Evolutionary conservation across 2,888 invertebrate genomes (phyloP).

Genomic region (Aquatica leii): DNA sequence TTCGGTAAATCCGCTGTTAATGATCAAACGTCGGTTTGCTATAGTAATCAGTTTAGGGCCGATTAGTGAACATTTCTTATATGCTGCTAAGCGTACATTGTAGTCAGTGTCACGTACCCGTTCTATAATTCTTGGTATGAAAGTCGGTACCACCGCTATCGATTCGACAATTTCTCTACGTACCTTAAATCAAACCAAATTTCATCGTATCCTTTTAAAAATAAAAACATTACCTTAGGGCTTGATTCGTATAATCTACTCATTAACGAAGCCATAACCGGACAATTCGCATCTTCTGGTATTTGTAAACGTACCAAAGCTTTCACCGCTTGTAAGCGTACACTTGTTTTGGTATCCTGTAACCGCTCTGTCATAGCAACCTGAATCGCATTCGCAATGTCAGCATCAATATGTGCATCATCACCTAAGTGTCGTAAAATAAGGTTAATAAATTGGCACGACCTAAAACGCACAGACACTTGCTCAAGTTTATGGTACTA

Average conservation of each 20-base stretch:
- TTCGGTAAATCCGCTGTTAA: conserved; percentile 66
- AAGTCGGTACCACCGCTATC: conserved; percentile 63
- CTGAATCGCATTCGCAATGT: conserved; percentile 63
- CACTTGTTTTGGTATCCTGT: conserved; percentile 51
- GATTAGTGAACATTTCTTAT: conserved; percentile 62
- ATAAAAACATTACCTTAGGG: conserved; percentile 17
- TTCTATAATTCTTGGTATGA: conserved; percentile 62
- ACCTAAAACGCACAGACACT: conserved; percentile 61
- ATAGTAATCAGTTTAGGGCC: conserved; percentile 66
- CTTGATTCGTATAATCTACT: conserved; percentile 18
- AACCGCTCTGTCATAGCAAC: conserved; percentile 63
- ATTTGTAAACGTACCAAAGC: conserved; percentile 67
- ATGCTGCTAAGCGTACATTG: conserved; percentile 64
- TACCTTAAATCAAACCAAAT: conserved; percentile 18
- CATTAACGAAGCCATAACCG: conserved; percentile 63
- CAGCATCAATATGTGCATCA: conserved; percentile 65
- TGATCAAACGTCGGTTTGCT: conserved; percentile 63
- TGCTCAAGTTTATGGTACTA: conserved; percentile 57
- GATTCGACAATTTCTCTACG: conserved; percentile 55
- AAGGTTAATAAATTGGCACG: conserved; percentile 65
- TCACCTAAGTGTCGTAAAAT: conserved; percentile 64
- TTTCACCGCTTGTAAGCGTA: conserved; percentile 66
- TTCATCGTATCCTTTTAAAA: not conserved
- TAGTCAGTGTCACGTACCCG: conserved; percentile 65
- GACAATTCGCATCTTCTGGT: conserved; percentile 63